Base-by-base conservation (phyloP, 53 echinoderm and acorn worm species). In the Actinopyga echinites region DNA sequence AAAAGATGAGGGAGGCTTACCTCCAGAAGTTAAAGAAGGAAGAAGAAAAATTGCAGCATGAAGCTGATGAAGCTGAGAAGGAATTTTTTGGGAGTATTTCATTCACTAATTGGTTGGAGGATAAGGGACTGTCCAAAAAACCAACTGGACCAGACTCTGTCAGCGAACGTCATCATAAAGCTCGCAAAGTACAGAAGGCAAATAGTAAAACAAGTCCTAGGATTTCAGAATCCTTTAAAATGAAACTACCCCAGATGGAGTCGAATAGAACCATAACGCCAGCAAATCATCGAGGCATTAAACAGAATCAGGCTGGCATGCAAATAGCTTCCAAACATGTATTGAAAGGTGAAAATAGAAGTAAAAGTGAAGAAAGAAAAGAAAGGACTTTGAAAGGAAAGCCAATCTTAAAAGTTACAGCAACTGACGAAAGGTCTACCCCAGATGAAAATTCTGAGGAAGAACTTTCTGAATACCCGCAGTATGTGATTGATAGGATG, bases 101-200 rank as follows among this genome's bases (percentile, higher is more conserved):
- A 15, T 99, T 92, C 35, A 74, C 90, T 30, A 91, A 95, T 52
- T 95, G 99, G 99, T 71, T 99, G 53, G 92, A 89, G 22, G 75
- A 85, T 26, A 92, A 91, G 34, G 92, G 90, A 6, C 73, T 96
- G 1, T 56, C 85, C 9, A 64, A 53, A 3, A 86, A 90, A 71
- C 78, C 85, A 49, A 83, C 89, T 9, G 86, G 88, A 3, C 81
- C 89, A 29, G 54, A 38, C 0, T 30, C 77, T 40, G 52, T 71
- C 55, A 60, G 62, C n/a, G 42, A 60, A 36, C 13, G 81, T 24
- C 63, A 40, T 3, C 61, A 80, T 11, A 60, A 22, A 37, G 60
- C 36, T 32, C 55, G 9, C 26, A 57, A 36, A 57, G 34, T 80
- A 20, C 63, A 59, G 13, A 80, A 61, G 29, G 60, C 81, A 26